These are phyloP conservation scores for Galendromus occidentalis DNA, from an alignment of 1,140 invertebrate genomes.

Conservation along the genomic window DNA sequence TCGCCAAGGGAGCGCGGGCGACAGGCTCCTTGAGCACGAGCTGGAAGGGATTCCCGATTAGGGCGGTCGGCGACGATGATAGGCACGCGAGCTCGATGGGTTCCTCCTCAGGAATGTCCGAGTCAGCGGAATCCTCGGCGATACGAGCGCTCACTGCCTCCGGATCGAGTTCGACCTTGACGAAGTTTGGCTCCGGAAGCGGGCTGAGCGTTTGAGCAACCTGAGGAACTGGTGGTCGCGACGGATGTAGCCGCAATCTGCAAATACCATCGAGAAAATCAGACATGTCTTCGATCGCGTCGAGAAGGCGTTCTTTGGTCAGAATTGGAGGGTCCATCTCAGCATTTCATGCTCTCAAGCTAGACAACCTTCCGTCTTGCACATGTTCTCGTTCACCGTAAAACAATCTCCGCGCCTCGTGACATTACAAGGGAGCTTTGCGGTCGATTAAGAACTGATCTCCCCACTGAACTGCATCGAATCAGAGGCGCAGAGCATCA, in stretches of 20 bases:
- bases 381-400: too few species aligned
- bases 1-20: not conserved
- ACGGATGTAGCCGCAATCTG: not conserved
- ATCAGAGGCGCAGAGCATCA: too few species aligned
- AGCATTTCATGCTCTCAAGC: too few species aligned
- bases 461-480: too few species aligned
- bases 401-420: too few species aligned
- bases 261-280: slow-evolving; percentile 11
- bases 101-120: slow-evolving; percentile 1
- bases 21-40: not conserved
- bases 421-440: too few species aligned
- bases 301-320: not conserved
- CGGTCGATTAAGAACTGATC: too few species aligned
- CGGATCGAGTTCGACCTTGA: not conserved
- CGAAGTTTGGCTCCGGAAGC: not conserved
- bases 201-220: not conserved
- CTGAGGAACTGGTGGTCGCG: not conserved
- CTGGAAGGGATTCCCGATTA: not conserved
- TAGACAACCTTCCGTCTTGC: too few species aligned
- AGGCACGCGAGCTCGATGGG: not conserved
- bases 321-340: not conserved
- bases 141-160: not conserved
- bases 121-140: not conserved
- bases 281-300: slow-evolving; percentile 1
- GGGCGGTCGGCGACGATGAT: not conserved